These are phyloP conservation scores for Hylia prasina DNA, from an alignment of 2,113 vertebrate species.

Conservation along the genomic window DNA sequence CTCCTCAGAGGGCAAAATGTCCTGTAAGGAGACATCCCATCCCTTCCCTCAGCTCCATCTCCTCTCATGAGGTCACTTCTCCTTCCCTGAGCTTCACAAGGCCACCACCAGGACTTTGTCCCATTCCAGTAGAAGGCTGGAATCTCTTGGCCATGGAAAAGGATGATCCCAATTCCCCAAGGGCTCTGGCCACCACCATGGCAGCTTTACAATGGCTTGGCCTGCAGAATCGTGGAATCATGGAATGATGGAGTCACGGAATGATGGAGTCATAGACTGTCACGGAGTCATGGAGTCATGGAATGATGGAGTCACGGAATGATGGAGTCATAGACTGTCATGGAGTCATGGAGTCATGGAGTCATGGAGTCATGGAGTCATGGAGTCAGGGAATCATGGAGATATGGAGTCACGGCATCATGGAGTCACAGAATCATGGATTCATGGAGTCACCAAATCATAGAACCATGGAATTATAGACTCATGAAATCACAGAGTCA, in stretches of 20 bases:
- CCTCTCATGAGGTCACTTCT: neutral
- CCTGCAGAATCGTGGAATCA: accelerated
- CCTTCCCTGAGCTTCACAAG: neutral
- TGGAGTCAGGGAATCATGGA: neutral
- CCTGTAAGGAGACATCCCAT: neutral
- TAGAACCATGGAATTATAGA: accelerated
- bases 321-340: too few relatives aligned
- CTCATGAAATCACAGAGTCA: neutral
- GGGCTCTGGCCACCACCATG: neutral
- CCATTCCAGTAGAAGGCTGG: neutral
- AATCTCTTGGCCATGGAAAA: neutral
- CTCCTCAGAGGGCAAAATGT: neutral
- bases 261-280: too few relatives aligned
- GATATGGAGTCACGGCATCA: accelerated
- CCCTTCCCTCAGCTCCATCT: neutral
- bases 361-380: too few relatives aligned
- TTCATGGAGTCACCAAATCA: accelerated
- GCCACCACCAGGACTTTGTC: neutral
- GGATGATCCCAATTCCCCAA: neutral
- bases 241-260: neutral
- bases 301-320: neutral
- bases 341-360: accelerated
- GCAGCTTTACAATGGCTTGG: neutral
- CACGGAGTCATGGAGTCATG: accelerated
- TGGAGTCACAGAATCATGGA: too few relatives aligned